Conservation (phyloP, 2,113 vertebrate genomes). For the Paratilapia polleni region DNA sequence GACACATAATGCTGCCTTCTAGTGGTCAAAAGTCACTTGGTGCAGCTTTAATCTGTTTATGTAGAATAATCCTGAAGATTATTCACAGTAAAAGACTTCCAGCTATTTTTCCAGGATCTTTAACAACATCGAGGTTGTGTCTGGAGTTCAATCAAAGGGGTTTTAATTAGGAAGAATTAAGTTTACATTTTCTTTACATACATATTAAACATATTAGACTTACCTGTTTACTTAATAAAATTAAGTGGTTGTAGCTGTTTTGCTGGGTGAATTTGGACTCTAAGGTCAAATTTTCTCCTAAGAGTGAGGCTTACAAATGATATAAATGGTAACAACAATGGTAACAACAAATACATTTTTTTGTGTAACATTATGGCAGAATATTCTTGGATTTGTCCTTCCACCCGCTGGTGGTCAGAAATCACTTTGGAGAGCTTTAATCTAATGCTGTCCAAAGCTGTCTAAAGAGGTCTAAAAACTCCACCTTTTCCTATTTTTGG, state of each 20-base stretch:
- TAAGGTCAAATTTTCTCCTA: accelerated
- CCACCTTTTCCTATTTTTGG: not conserved
- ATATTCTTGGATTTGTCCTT: not conserved
- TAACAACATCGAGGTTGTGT: not conserved
- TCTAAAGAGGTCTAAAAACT: not conserved
- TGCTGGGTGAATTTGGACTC: not conserved
- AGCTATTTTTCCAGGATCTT: not conserved
- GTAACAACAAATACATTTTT: not conserved
- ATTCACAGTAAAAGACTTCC: not conserved
- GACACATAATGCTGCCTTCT: not conserved
- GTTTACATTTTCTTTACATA: no score
- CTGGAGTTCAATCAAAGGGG: not conserved
- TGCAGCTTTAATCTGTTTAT: not conserved
- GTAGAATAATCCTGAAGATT: not conserved
- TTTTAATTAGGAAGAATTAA: no score
- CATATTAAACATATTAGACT: no score
- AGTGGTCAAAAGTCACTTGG: no score
- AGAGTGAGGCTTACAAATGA: not conserved
- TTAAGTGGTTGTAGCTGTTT: not conserved
- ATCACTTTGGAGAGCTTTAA: not conserved
- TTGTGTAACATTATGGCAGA: not conserved
- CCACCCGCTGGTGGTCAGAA: not conserved
- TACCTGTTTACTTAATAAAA: not conserved
- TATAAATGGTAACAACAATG: no score
- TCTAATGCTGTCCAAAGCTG: no score